Evolutionary conservation across 2,888 invertebrate species (phyloP).

Genomic region (Hypomecis atomaria): DNA sequence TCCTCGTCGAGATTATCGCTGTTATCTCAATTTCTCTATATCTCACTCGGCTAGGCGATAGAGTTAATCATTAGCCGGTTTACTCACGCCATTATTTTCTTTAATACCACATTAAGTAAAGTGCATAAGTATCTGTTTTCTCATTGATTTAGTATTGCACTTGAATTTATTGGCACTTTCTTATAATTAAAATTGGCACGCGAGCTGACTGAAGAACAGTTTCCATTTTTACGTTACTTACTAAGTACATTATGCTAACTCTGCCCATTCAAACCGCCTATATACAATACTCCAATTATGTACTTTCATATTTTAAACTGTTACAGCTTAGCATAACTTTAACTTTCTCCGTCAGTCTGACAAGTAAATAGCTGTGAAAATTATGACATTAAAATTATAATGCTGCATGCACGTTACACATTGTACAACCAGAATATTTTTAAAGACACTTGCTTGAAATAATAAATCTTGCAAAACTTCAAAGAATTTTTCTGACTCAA

Average conservation of each 20-base stretch:
- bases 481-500: too few relatives aligned
- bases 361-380: conserved; percentile 20
- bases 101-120: conserved; percentile 19
- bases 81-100: conserved; percentile 20
- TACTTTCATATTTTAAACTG: conserved; percentile 59
- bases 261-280: conserved; percentile 50
- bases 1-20: conserved; percentile 38
- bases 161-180: conserved; percentile 15
- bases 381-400: conserved; percentile 13
- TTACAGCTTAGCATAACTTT: conserved; percentile 28
- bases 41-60: conserved; percentile 27
- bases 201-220: conserved; percentile 1
- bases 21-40: conserved; percentile 48
- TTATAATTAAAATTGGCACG: conserved; percentile 16
- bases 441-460: too few relatives aligned
- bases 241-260: conserved; percentile 10
- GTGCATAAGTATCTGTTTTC: conserved; percentile 1
- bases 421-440: neutral
- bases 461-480: too few relatives aligned
- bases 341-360: conserved; percentile 35
- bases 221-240: conserved; percentile 18
- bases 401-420: conserved; percentile 1
- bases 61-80: conserved; percentile 25
- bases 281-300: conserved; percentile 59
- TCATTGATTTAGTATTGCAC: neutral